These are phyloP conservation scores for Tupiocoris notatus DNA, from an alignment of 2,888 invertebrate species.

Conservation along the genomic window DNA sequence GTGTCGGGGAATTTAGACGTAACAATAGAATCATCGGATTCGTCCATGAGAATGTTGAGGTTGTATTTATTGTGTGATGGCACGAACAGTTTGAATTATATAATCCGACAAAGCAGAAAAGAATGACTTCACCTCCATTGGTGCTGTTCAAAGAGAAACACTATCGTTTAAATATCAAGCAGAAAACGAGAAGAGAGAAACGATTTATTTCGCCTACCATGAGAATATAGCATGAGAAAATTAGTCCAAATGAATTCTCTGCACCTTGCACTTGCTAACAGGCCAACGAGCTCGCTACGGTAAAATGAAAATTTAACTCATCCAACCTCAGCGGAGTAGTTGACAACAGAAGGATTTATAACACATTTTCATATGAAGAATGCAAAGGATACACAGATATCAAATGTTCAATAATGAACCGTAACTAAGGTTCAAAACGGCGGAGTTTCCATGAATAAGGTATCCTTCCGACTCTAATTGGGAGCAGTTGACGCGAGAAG, in stretches of 20 bases:
- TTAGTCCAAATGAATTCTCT: not conserved
- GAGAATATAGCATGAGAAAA: not conserved
- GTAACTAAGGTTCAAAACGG: conserved; percentile 15
- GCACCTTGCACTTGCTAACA: not conserved
- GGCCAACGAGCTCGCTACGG: conserved; percentile 29
- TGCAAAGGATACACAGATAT: conserved; percentile 6
- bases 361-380: conserved; percentile 13
- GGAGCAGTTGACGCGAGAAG: not conserved
- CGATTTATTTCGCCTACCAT: not conserved
- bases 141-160: too few species aligned
- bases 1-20: not conserved
- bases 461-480: conserved; percentile 32
- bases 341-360: conserved; percentile 32
- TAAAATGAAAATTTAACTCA: conserved; percentile 35
- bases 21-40: not conserved
- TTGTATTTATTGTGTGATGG: not conserved
- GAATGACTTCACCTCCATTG: too few species aligned
- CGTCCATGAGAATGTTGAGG: not conserved
- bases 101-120: too few species aligned
- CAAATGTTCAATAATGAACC: conserved; percentile 17
- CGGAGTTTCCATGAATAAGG: conserved; percentile 24
- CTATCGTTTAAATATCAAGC: too few species aligned
- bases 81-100: too few species aligned
- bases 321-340: not conserved
- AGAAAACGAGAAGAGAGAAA: too few species aligned